Base-by-base conservation (phyloP, 1,140 invertebrate genomes). In the Ostrea edulis region DNA sequence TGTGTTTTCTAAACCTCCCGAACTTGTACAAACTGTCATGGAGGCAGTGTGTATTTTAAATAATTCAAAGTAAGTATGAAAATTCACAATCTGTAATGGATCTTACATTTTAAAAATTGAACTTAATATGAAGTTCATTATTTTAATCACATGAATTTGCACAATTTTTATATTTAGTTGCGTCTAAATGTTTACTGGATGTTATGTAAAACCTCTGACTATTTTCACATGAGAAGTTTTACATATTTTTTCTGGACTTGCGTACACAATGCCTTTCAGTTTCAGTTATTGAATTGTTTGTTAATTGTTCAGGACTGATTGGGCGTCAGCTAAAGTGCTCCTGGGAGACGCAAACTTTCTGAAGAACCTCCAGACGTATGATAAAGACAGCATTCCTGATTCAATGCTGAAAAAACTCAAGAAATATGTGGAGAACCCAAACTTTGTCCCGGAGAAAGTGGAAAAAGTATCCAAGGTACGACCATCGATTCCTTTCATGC, bases 41-140 rank as follows among this genome's bases (percentile, higher is more conserved):
- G 98, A 98, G 95, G 97, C 98, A 29, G 97, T 98, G 0, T 98
- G 97, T 95, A 96, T 98, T 82, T 95, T 99, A 0, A 92, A 98
- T 1, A 97, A 96, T 0, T 95, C 96, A 90, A 98, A 98, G 97
- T 97, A 95, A 95, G 95, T 94, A 92, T 20, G 2, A 8, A 17
- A 0, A 55, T 54, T 11, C 5, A 54, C 5, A 54, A n/a, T n/a
- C n/a, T n/a, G n/a, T n/a, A n/a, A n/a, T n/a, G n/a, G n/a, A n/a
- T n/a, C n/a, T n/a, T n/a, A n/a, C n/a, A n/a, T n/a, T n/a, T n/a
- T n/a, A n/a, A n/a, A n/a, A n/a, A n/a, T n/a, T n/a, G n/a, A n/a
- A n/a, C n/a, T n/a, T n/a, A n/a, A n/a, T n/a, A n/a, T n/a, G n/a
- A n/a, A n/a, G n/a, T n/a, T n/a, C n/a, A n/a, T n/a, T n/a, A n/a